Conservation (phyloP, 2,113 vertebrate species). For the Leptosomus discolor region DNA sequence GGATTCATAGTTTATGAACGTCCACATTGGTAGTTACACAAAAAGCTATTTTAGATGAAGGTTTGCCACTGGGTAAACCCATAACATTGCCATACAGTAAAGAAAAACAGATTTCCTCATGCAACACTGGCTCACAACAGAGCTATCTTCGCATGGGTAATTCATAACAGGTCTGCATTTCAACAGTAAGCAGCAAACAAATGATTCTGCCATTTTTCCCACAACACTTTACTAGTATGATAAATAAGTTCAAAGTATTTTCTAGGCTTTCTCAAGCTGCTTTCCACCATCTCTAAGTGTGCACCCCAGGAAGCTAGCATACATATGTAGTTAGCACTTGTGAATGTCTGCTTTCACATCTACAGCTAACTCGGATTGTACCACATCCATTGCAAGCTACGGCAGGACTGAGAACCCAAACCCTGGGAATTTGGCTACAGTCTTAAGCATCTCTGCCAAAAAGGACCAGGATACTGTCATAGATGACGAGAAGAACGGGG, state of each 20-base stretch:
- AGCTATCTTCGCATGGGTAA: neutral
- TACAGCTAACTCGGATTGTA: neutral
- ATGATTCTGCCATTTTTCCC: neutral
- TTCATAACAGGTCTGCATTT: neutral
- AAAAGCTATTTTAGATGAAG: neutral
- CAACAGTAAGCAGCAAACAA: slow-evolving; percentile 5
- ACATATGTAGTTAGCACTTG: neutral
- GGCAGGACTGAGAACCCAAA: neutral
- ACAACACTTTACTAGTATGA: neutral
- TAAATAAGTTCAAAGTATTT: neutral
- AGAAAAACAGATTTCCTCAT: neutral
- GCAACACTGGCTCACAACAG: neutral
- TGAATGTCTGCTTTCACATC: neutral
- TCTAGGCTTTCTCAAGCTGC: neutral
- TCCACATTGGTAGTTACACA: neutral
- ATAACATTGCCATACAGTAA: neutral
- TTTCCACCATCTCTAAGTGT: rapidly evolving
- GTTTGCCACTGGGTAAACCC: neutral
- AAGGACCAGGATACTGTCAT: neutral
- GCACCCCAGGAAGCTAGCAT: neutral
- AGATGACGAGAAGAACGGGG: neutral
- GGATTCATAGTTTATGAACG: neutral
- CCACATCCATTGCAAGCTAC: neutral
- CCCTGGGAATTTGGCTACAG: neutral
- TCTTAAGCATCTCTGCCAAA: neutral